Evolutionary conservation across 2,113 vertebrate species (phyloP).

Genomic region (Passer domesticus): DNA sequence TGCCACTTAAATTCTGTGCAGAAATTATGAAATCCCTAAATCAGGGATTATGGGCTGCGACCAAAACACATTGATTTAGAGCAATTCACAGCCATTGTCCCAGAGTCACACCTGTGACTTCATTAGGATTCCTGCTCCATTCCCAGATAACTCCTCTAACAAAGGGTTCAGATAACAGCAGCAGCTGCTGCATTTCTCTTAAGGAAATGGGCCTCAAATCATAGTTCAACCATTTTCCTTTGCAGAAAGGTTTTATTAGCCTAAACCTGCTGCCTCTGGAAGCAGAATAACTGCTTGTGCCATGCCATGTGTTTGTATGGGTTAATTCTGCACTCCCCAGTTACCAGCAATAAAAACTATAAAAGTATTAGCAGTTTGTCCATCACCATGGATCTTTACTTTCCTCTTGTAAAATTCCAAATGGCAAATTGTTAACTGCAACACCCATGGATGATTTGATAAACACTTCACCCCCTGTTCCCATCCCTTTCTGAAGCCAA

Average conservation of each 20-base stretch:
- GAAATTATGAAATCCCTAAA: slow-evolving; percentile 7
- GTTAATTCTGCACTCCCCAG: background rate
- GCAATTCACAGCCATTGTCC: background rate
- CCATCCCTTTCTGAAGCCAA: background rate
- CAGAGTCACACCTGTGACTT: background rate
- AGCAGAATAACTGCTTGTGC: background rate
- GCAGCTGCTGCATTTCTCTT: background rate
- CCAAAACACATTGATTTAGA: background rate
- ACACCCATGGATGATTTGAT: background rate
- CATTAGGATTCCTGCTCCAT: background rate
- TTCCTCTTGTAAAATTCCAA: background rate
- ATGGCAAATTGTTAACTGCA: background rate
- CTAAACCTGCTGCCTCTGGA: background rate
- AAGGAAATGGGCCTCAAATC: background rate
- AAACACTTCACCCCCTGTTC: background rate
- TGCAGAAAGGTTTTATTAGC: background rate
- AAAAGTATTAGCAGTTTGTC: background rate
- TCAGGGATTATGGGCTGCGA: background rate
- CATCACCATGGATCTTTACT: background rate
- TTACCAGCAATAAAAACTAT: background rate
- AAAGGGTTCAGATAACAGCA: background rate
- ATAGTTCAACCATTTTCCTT: background rate
- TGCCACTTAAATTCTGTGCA: background rate
- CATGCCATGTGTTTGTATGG: background rate
- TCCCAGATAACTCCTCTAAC: rapidly evolving